Conservation (phyloP, 2,888 invertebrate genomes). For the Netelia melanura region DNA sequence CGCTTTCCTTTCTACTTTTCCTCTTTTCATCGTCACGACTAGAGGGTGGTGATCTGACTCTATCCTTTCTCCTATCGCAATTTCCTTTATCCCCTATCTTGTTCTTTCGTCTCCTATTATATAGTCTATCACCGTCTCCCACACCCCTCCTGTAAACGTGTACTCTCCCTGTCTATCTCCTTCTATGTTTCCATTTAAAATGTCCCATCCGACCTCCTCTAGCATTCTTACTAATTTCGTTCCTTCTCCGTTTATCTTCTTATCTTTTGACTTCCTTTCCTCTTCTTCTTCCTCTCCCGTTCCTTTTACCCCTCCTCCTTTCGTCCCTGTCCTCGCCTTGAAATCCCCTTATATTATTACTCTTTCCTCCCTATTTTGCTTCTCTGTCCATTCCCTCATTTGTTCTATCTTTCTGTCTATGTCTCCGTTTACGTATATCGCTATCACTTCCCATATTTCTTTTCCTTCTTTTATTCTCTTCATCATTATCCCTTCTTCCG, state of each 20-base stretch:
- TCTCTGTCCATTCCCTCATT: background rate
- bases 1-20: too few relatives aligned
- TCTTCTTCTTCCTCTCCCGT: background rate
- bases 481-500: conserved; percentile 14
- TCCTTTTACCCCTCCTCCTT: too few relatives aligned
- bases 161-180: conserved; percentile 14
- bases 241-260: background rate
- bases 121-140: conserved; percentile 29
- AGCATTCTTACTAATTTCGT: background rate
- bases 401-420: conserved; percentile 7
- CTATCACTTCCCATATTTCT: conserved; percentile 3
- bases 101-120: background rate
- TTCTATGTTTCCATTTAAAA: background rate
- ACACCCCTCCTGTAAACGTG: background rate
- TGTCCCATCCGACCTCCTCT: conserved; percentile 1
- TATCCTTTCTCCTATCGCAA: too few relatives aligned
- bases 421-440: conserved; percentile 14
- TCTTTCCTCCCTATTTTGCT: background rate
- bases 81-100: too few relatives aligned
- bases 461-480: background rate
- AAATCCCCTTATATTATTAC: conserved; percentile 10
- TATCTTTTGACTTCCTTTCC: conserved; percentile 7
- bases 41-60: background rate
- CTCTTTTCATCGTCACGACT: too few relatives aligned
- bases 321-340: background rate